Base-by-base conservation (phyloP, 2,888 invertebrate species). In the Coleophora flavipennella region DNA sequence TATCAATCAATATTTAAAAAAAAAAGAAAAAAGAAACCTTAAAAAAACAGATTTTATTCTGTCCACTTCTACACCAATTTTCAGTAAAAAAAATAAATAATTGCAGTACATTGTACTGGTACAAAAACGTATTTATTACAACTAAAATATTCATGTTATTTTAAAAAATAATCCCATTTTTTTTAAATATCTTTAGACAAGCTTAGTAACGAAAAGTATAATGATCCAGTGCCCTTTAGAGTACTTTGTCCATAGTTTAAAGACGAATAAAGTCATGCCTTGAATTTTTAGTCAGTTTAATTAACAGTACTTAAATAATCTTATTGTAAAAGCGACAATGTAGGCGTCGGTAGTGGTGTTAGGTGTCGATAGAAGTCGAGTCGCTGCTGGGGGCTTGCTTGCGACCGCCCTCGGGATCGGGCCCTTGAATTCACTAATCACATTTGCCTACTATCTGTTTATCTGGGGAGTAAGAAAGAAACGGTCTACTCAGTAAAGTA, bases 151-250 rank as follows among this genome's bases (percentile, higher is more conserved):
- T 57, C 55, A 62, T 62, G 73, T 76, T 74, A 78, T 77, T 79
- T 80, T 78, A 74, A 76, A 77, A 78, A n/a, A 61, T 58, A 48
- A 71, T 73, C 75, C 76, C 72, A 61, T 68, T 68, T 77, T 20
- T 20, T 20, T 4, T 71, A 70, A 68, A 71, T 66, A 62, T 59
- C 13, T 45, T 71, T 69, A 77, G 71, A 71, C 62, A 62, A 64
- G 66, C 71, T 68, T 72, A 70, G 54, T 68, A 72, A 78, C 73
- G 71, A 79, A 65, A n/a, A 71, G 67, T 80, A 73, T 78, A 80
- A 77, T 68, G 68, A 74, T 74, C 80, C 81, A 81, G 83, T 81
- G 81, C 80, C 83, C 83, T 75, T 70, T 83, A 83, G 81, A 67
- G 20, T 80, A 79, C 59, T 72, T 78, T 79, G 81, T 79, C 79